Percentiles rank a stretch among this genome's conserved stretches.
These are phyloP conservation scores for Zophobas morio DNA, from an alignment of 1,140 invertebrate genomes.

Conservation along the genomic window DNA sequence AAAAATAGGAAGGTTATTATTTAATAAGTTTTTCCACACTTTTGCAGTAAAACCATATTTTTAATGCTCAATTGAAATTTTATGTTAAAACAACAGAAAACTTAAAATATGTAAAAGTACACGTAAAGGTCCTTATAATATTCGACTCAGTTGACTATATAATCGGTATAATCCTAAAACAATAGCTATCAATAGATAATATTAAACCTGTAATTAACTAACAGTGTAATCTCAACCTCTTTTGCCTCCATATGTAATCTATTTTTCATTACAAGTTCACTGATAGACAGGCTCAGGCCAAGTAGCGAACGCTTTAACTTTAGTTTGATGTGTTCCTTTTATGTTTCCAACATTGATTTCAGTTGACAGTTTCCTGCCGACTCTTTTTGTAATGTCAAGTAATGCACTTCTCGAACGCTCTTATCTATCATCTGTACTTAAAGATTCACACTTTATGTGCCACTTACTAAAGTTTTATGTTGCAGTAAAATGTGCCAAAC, in stretches of 20 bases:
- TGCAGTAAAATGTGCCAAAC: conserved; percentile 34
- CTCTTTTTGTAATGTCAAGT: conserved; percentile 6
- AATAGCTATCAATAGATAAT: too few species aligned
- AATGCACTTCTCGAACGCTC: conserved; percentile 22
- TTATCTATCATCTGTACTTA: conserved; percentile 37
- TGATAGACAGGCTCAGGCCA: background rate
- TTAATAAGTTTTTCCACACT: too few species aligned
- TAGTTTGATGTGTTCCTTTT: conserved; percentile 9
- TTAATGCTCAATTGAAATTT: too few species aligned
- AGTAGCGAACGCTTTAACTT: background rate
- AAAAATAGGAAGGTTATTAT: too few species aligned
- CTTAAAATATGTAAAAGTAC: too few species aligned
- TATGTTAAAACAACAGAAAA: too few species aligned
- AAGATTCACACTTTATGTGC: conserved; percentile 45
- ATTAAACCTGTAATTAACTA: too few species aligned
- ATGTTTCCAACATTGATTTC: conserved; percentile 17
- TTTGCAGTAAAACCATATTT: too few species aligned
- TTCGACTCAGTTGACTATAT: too few species aligned
- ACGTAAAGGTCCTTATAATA: too few species aligned
- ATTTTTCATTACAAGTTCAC: conserved; percentile 1
- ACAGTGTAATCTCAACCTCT: too few species aligned
- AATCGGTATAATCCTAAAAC: too few species aligned
- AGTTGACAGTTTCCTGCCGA: conserved; percentile 22
- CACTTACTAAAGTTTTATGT: conserved; percentile 34
- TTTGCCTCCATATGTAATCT: background rate